Evolutionary conservation across 2,113 vertebrate genomes (phyloP).

Genomic region (Dendrocopos noguchii): DNA sequence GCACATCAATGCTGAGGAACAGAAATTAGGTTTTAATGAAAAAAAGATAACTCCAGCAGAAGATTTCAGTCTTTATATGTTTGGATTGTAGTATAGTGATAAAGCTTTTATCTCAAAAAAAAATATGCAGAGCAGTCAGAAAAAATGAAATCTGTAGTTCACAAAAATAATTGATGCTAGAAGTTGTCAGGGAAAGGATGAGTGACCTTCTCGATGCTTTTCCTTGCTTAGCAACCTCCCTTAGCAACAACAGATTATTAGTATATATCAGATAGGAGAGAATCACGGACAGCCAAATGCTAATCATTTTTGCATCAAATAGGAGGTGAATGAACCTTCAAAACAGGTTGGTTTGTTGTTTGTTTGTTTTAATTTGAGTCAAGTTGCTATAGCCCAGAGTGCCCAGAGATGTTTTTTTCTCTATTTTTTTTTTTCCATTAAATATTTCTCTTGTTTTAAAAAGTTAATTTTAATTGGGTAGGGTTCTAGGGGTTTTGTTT

Average conservation of each 20-base stretch:
- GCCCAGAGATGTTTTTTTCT: not conserved
- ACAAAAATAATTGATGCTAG: constrained; percentile 17
- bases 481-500: not conserved
- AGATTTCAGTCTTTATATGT: not conserved
- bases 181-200: constrained; percentile 5
- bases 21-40: constrained; percentile 38
- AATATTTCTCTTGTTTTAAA: not conserved
- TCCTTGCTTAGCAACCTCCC: constrained; percentile 34
- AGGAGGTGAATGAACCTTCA: not conserved
- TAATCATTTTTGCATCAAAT: not conserved
- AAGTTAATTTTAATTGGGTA: not conserved
- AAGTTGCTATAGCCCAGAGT: not conserved
- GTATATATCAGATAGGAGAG: not conserved
- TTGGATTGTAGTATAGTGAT: not conserved
- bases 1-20: not conserved
- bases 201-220: not conserved
- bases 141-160: not conserved
- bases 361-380: not conserved
- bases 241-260: constrained; percentile 16
- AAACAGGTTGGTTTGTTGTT: not conserved
- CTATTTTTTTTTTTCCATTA: not conserved
- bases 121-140: not conserved
- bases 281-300: not conserved
- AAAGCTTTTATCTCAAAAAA: not conserved
- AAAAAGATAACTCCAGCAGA: not conserved